A percentile compares a stretch with the other conserved stretches of the same genome.
These are phyloP conservation scores for Mormyrops boulengeri DNA, from an alignment of 2,797 vertebrate genomes.

Conservation along the genomic window DNA sequence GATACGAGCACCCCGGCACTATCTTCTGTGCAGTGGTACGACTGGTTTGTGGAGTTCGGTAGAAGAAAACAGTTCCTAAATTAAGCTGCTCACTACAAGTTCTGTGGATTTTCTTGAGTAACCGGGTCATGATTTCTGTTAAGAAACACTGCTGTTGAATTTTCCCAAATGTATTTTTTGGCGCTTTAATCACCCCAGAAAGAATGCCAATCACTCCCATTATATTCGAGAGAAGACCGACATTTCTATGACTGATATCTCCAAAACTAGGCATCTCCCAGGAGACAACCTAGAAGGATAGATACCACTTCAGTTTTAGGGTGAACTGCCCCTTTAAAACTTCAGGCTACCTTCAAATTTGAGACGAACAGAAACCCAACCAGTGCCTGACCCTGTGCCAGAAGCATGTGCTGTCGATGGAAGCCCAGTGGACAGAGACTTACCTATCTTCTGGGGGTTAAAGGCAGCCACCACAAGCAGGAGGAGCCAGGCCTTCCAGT, in stretches of 20 bases:
- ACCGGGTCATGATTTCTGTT: not conserved
- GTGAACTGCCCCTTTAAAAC: not conserved
- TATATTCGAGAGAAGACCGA: not conserved
- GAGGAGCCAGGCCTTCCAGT: conserved; percentile 98
- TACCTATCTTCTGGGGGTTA: conserved; percentile 97
- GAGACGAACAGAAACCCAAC: not conserved
- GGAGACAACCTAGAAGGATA: not conserved
- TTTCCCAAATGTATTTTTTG: not conserved
- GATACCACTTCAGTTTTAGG: not conserved
- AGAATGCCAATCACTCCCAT: not conserved
- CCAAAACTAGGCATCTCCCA: not conserved
- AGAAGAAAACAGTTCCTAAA: not conserved
- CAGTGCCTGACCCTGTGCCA: too few species aligned
- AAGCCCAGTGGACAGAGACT: not conserved
- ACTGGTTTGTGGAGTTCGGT: not conserved
- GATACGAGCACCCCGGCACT: not conserved
- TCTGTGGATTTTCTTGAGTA: not conserved
- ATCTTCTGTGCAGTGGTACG: not conserved
- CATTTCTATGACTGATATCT: not conserved
- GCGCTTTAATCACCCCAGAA: not conserved
- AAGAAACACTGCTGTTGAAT: not conserved
- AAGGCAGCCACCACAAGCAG: conserved; percentile 91
- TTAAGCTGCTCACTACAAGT: not conserved
- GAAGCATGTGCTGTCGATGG: not conserved
- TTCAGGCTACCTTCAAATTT: not conserved